Percentiles rank a stretch among this genome's conserved stretches.
These are phyloP conservation scores for Apaloderma vittatum DNA, from an alignment of 2,113 vertebrate species.

Conservation along the genomic window DNA sequence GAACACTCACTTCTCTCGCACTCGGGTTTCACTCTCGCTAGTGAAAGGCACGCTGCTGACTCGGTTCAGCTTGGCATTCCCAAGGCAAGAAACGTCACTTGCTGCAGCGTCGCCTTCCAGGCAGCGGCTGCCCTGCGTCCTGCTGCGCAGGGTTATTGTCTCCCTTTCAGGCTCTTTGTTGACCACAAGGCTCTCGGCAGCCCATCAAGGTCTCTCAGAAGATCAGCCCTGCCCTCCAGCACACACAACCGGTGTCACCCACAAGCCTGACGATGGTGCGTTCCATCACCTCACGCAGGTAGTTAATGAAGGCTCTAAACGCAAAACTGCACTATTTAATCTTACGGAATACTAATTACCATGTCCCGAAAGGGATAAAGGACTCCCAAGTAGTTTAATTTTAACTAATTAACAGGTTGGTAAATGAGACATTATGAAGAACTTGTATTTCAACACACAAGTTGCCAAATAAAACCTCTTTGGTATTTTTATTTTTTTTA, in stretches of 20 bases:
- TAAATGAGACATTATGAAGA: not conserved
- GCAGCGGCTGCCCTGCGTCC: fast-evolving
- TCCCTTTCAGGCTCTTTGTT: not conserved
- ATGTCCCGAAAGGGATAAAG: slow-evolving; percentile 7
- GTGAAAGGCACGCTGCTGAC: not conserved
- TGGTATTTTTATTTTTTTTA: not conserved
- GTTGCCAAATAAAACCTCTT: slow-evolving; percentile 2
- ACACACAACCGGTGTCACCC: not conserved
- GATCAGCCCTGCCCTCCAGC: not conserved
- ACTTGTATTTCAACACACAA: not conserved
- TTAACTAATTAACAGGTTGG: slow-evolving; percentile 45
- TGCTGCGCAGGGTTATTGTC: fast-evolving
- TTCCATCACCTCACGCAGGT: not conserved
- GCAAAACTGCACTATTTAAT: not conserved
- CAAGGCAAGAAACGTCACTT: not conserved
- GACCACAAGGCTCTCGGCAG: not conserved
- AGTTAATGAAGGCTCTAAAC: slow-evolving; percentile 13
- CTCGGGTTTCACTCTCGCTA: not conserved
- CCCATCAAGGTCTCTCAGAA: not conserved
- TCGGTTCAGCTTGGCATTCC: not conserved
- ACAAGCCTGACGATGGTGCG: not conserved
- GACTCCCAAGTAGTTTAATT: slow-evolving; percentile 1
- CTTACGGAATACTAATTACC: not conserved
- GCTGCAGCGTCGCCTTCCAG: fast-evolving
- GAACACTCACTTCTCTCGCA: not conserved